phyloP scores from a whole-genome alignment of 2,888 invertebrate species.

The Parnassius glacialis region DNA sequence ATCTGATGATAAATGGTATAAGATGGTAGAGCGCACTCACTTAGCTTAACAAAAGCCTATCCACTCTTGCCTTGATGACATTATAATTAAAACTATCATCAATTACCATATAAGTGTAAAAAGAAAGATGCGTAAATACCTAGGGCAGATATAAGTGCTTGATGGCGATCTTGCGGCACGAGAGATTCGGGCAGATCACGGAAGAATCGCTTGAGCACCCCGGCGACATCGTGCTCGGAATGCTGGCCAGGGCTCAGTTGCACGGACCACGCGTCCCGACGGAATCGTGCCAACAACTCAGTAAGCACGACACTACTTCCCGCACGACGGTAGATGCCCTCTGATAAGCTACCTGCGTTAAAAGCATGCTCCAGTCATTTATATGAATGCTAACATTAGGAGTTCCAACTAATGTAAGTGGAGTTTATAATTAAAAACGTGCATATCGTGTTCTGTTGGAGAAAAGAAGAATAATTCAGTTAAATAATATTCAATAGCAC shows the following conservation, averaged over 20 bases:
- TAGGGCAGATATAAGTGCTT: conserved; percentile 84
- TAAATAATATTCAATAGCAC: no score
- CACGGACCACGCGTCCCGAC: conserved; percentile 91
- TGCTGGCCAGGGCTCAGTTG: conserved; percentile 88
- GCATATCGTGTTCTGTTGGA: no score
- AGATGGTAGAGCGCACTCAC: no score
- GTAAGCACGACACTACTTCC: conserved; percentile 89
- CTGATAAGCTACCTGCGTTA: conserved; percentile 86
- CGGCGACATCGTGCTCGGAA: conserved; percentile 93
- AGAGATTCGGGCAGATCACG: conserved; percentile 93
- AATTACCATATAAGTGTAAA: conserved; percentile 4
- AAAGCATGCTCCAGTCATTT: not conserved
- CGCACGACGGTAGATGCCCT: conserved; percentile 93
- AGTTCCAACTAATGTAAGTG: no score
- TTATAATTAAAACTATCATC: no score
- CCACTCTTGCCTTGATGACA: no score
- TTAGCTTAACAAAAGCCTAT: no score
- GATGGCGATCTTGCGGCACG: conserved; percentile 86
- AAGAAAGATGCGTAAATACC: conserved; percentile 55
- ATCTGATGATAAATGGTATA: no score
- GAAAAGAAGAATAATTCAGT: no score
- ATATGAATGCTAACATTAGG: no score
- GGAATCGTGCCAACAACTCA: conserved; percentile 86
- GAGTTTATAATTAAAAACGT: no score
- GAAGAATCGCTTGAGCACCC: conserved; percentile 93